phyloP scores from a whole-genome alignment of 53 echinoderm and acorn worm species.

The Echinometra lucunter region DNA sequence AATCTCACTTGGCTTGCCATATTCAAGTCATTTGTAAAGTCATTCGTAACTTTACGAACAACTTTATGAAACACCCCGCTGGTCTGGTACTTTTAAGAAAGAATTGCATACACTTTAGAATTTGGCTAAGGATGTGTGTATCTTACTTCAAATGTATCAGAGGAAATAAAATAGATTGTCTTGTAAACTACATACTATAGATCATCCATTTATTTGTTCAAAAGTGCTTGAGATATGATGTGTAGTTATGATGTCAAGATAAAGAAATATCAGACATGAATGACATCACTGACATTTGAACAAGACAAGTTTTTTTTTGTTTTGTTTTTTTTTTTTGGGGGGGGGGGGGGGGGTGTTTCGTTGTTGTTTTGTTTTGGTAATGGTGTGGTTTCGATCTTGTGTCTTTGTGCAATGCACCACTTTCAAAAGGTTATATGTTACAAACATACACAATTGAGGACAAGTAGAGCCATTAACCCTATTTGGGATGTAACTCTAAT shows the following conservation, averaged over 20 bases:
- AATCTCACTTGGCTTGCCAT: too few relatives aligned
- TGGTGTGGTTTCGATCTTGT: neutral
- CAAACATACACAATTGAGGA: neutral
- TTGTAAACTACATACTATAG: neutral
- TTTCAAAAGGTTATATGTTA: neutral
- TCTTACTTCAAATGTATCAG: neutral
- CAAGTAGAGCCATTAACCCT: neutral
- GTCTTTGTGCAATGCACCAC: neutral
- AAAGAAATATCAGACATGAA: neutral
- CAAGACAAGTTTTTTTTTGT: too few relatives aligned
- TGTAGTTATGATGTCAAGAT: neutral
- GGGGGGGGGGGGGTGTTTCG: too few relatives aligned
- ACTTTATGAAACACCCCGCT: too few relatives aligned
- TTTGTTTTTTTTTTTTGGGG: too few relatives aligned
- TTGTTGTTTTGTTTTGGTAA: too few relatives aligned
- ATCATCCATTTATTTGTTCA: neutral
- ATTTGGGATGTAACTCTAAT: neutral
- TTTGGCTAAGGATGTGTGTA: neutral
- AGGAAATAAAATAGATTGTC: neutral
- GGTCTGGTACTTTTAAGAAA: neutral
- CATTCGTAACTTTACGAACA: too few relatives aligned
- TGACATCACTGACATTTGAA: too few relatives aligned
- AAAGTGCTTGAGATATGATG: neutral
- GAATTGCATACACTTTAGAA: neutral
- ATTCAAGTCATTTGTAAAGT: too few relatives aligned